Evolutionary conservation across 2,797 vertebrate species (phyloP).

Genomic region (Poecilia picta): DNA sequence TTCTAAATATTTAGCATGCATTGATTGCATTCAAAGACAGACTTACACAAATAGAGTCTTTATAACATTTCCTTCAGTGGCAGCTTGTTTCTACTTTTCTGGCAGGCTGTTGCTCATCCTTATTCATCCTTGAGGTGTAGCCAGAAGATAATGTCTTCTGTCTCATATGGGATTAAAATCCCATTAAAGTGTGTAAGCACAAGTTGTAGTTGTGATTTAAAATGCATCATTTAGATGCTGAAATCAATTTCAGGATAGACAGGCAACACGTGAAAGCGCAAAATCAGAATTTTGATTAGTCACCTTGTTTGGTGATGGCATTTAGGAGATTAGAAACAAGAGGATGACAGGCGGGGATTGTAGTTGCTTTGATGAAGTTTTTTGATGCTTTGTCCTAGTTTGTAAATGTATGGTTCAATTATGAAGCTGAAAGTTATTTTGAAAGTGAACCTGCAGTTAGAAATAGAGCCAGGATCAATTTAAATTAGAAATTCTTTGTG

Average conservation of each 20-base stretch:
- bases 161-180: constrained; percentile 44
- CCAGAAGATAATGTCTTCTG: constrained; percentile 10
- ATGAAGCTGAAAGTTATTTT: constrained; percentile 7
- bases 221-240: constrained; percentile 34
- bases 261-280: constrained; percentile 15
- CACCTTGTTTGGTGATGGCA: constrained; percentile 1
- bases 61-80: background rate
- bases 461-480: background rate
- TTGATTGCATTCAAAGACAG: background rate
- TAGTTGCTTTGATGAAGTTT: constrained; percentile 1
- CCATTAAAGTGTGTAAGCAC: constrained; percentile 31
- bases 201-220: constrained; percentile 31
- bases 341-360: background rate
- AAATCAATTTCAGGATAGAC: constrained; percentile 48
- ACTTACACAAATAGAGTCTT: background rate
- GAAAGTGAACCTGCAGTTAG: constrained; percentile 6
- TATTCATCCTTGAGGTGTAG: constrained; percentile 2
- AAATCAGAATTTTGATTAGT: constrained; percentile 15
- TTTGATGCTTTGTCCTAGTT: constrained; percentile 17
- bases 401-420: constrained; percentile 6
- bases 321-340: background rate
- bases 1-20: background rate
- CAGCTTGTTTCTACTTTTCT: constrained; percentile 3
- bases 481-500: background rate
- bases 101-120: constrained; percentile 6